These are phyloP conservation scores for Catajapyx aquilonaris DNA, from an alignment of 1,140 invertebrate species.

Conservation along the genomic window DNA sequence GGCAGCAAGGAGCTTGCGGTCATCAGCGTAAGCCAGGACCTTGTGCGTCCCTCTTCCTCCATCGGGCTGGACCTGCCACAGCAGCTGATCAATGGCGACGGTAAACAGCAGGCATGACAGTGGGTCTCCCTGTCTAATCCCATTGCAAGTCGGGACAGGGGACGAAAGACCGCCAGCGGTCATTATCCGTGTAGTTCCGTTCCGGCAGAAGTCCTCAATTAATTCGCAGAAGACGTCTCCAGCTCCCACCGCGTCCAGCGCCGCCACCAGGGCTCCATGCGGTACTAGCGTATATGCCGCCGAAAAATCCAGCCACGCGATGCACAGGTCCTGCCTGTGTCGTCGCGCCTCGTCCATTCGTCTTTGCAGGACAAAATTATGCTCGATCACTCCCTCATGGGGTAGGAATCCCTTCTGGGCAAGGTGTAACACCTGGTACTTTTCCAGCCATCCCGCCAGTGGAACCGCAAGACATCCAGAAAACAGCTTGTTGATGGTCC, in stretches of 20 bases:
- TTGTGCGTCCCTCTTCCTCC: not conserved
- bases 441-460: no score
- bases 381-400: no score
- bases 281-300: not conserved
- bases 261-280: slow-evolving; percentile 1
- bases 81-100: slow-evolving; percentile 13
- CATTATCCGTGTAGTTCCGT: not conserved
- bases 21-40: slow-evolving; percentile 7
- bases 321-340: not conserved
- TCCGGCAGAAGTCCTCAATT: slow-evolving; percentile 1
- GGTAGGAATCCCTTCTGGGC: no score
- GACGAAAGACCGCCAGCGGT: slow-evolving; percentile 6
- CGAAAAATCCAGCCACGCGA: not conserved
- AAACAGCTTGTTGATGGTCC: no score
- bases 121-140: slow-evolving; percentile 15
- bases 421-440: no score
- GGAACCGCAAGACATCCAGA: no score
- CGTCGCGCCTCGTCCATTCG: not conserved
- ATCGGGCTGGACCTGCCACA: not conserved
- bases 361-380: slow-evolving; percentile 8
- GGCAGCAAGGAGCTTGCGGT: slow-evolving; percentile 5
- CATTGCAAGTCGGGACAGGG: slow-evolving; percentile 9
- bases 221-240: no score
- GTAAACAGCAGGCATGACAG: slow-evolving; percentile 15
- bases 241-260: no score